A percentile compares a stretch with the other conserved stretches of the same genome.
phyloP scores from a whole-genome alignment of 2,797 vertebrate genomes.

The Lateolabrax maculatus region DNA sequence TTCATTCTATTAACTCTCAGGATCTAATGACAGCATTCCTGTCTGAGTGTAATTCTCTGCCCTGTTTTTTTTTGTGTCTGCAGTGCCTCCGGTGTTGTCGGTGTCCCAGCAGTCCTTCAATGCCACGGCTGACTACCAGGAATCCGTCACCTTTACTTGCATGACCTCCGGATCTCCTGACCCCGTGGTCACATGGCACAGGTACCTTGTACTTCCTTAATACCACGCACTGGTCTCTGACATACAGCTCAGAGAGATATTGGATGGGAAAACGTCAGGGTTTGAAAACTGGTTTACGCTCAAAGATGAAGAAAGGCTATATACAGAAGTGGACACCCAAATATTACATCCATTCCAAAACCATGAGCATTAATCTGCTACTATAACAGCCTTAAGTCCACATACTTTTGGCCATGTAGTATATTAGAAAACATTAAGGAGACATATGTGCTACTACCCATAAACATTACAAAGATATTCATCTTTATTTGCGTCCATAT shows the following conservation, averaged over 20 bases:
- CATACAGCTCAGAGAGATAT: neutral
- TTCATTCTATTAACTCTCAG: neutral
- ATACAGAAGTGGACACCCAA: neutral
- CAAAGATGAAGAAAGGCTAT: neutral
- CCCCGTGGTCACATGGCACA: slow-evolving; percentile 94
- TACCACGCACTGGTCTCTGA: neutral
- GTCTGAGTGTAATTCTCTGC: slow-evolving; percentile 12
- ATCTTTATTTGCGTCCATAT: neutral
- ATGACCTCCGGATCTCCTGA: slow-evolving; percentile 93
- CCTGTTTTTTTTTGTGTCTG: slow-evolving; percentile 37
- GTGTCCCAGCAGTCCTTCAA: slow-evolving; percentile 95
- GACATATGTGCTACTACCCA: neutral
- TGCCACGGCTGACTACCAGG: slow-evolving; percentile 95
- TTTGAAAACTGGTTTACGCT: neutral
- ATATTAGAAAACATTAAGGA: neutral
- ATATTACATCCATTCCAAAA: slow-evolving; percentile 10
- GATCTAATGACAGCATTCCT: neutral
- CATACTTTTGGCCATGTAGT: neutral
- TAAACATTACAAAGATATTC: neutral
- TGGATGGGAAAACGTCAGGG: neutral
- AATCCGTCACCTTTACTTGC: slow-evolving; percentile 92
- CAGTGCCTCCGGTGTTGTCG: slow-evolving; percentile 93
- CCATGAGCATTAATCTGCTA: slow-evolving; percentile 16
- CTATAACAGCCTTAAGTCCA: neutral
- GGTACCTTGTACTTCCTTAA: slow-evolving; percentile 78